Evolutionary conservation across 35 echinoderm and acorn worm species (phyloP).

Genomic region (Apostichopus japonicus): DNA sequence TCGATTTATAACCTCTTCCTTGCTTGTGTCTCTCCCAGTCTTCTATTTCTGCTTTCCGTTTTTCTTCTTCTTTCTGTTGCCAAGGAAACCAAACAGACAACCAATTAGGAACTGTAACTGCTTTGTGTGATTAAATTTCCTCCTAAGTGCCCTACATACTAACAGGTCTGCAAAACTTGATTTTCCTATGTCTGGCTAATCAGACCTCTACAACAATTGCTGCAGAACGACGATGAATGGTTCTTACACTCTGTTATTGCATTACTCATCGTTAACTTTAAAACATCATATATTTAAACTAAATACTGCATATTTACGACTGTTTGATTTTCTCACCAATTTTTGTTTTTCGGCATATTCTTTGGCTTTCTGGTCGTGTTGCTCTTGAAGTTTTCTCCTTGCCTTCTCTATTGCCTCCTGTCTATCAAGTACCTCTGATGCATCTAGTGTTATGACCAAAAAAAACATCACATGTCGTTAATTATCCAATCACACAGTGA

Average conservation of each 20-base stretch:
- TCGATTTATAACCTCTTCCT: constrained; percentile 81
- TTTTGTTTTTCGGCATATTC: constrained; percentile 77
- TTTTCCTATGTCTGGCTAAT: too few species aligned
- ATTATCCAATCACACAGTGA: too few species aligned
- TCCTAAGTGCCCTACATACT: too few species aligned
- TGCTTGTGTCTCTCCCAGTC: constrained; percentile 82
- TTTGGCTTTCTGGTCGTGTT: constrained; percentile 62
- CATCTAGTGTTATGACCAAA: constrained; percentile 40
- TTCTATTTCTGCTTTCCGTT: constrained; percentile 75
- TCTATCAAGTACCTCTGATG: constrained; percentile 52
- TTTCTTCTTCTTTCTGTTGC: constrained; percentile 75
- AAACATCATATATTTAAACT: too few species aligned
- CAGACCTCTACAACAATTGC: too few species aligned
- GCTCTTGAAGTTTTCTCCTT: constrained; percentile 70
- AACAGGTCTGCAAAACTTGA: too few species aligned
- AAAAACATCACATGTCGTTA: too few species aligned
- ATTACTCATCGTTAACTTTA: too few species aligned
- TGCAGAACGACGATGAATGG: too few species aligned
- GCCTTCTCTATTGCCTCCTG: constrained; percentile 83
- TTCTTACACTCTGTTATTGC: too few species aligned
- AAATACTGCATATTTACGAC: too few species aligned
- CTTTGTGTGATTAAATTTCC: too few species aligned
- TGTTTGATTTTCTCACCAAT: constrained; percentile 46
- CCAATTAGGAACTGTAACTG: background rate
- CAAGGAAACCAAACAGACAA: background rate